Percentiles rank a stretch among this genome's conserved stretches.
Conservation (phyloP, 2,113 vertebrate genomes). For the Hemicordylus capensis region DNA sequence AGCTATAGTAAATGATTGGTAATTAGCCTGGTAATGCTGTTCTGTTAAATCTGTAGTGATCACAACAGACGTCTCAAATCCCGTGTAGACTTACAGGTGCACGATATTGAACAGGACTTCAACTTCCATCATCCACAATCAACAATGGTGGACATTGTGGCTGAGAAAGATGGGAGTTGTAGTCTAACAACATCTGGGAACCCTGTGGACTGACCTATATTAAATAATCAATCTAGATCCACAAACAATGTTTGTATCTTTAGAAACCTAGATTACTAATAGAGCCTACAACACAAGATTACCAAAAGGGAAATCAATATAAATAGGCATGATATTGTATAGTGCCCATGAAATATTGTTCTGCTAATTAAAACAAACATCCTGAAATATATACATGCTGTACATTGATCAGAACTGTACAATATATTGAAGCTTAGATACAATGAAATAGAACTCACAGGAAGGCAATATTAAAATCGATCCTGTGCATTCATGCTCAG, state of each 20-base stretch:
- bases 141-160: neutral
- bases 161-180: too few relatives aligned
- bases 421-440: conserved; percentile 26
- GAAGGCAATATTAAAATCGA: neutral
- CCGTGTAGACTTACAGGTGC: neutral
- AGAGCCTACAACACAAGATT: neutral
- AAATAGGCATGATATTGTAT: neutral
- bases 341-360: neutral
- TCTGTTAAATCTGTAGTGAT: neutral
- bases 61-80: neutral
- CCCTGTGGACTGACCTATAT: neutral
- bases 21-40: neutral
- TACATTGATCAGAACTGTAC: conserved; percentile 4
- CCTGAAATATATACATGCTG: neutral
- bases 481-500: conserved; percentile 20
- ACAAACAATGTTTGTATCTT: neutral
- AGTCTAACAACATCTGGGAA: neutral
- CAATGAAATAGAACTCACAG: conserved; percentile 36
- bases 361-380: neutral
- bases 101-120: too few relatives aligned
- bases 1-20: neutral
- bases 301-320: neutral
- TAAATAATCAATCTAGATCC: neutral
- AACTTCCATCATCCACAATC: too few relatives aligned
- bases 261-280: neutral